phyloP scores from a whole-genome alignment of 2,113 vertebrate genomes.

The Carassius gibelio region DNA sequence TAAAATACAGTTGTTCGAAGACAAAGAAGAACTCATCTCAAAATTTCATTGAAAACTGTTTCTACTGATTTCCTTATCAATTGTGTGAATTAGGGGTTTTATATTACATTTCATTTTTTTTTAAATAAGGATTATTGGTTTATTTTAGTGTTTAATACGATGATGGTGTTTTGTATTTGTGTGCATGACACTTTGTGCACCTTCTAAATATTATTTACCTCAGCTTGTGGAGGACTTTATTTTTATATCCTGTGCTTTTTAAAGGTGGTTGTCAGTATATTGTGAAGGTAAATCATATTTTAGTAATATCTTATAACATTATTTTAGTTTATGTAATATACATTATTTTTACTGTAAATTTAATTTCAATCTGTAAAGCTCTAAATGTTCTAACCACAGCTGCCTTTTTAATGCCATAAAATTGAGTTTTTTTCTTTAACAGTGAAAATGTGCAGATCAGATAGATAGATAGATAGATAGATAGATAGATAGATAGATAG shows the following conservation, averaged over 20 bases:
- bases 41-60: background rate
- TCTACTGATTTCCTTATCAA: background rate
- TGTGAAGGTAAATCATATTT: background rate
- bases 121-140: background rate
- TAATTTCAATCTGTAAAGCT: background rate
- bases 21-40: background rate
- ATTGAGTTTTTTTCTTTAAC: background rate
- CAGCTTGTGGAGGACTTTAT: too few relatives aligned
- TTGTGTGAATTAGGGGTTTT: background rate
- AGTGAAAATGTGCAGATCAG: background rate
- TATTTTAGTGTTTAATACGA: background rate
- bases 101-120: background rate
- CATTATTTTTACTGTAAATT: background rate
- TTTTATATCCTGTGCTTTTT: background rate
- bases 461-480: background rate
- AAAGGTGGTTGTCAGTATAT: background rate
- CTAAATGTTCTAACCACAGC: background rate
- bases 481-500: background rate
- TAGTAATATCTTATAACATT: background rate
- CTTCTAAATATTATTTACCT: too few relatives aligned
- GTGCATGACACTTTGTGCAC: too few relatives aligned
- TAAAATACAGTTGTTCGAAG: background rate
- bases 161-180: background rate
- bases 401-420: background rate
- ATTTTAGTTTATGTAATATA: background rate